phyloP scores from a whole-genome alignment of 2,888 invertebrate species.

The Sycophila texana region DNA sequence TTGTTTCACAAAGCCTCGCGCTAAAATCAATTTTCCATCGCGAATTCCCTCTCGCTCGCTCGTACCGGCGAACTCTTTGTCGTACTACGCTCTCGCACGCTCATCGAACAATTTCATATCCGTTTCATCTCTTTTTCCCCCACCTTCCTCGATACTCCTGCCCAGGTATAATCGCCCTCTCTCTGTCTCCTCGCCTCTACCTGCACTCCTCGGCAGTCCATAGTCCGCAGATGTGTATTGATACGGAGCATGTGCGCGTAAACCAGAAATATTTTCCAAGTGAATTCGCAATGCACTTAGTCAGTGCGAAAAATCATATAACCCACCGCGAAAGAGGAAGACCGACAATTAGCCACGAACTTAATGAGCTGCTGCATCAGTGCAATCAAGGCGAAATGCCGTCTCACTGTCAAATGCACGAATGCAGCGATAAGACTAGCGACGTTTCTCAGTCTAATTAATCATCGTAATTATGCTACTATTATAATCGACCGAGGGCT shows the following conservation, averaged over 20 bases:
- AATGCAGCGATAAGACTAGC: no score
- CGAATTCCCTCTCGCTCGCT: slow-evolving; percentile 59
- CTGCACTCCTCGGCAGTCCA: slow-evolving; percentile 10
- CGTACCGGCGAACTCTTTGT: slow-evolving; percentile 51
- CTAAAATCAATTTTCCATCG: slow-evolving; percentile 72
- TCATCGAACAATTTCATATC: slow-evolving; percentile 57
- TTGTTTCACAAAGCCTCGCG: slow-evolving; percentile 72
- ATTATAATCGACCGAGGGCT: not conserved
- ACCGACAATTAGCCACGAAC: not conserved
- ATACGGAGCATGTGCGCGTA: not conserved
- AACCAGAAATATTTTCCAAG: slow-evolving; percentile 25
- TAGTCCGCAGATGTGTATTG: slow-evolving; percentile 30
- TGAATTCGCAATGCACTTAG: slow-evolving; percentile 15
- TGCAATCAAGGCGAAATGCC: not conserved
- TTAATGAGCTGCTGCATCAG: not conserved
- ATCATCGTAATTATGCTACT: not conserved
- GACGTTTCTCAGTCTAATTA: no score
- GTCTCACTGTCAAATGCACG: not conserved
- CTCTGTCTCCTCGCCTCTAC: not conserved
- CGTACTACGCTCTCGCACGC: slow-evolving; percentile 24
- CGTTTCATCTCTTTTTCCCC: slow-evolving; percentile 41
- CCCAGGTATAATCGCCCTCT: not conserved
- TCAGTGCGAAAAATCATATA: slow-evolving; percentile 25
- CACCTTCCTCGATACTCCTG: not conserved
- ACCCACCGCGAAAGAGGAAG: not conserved